Evolutionary conservation across 2,888 invertebrate genomes (phyloP), one percentile per base, ranked within the genome.

Genomic region (Eugnorisma glareosa): DNA sequence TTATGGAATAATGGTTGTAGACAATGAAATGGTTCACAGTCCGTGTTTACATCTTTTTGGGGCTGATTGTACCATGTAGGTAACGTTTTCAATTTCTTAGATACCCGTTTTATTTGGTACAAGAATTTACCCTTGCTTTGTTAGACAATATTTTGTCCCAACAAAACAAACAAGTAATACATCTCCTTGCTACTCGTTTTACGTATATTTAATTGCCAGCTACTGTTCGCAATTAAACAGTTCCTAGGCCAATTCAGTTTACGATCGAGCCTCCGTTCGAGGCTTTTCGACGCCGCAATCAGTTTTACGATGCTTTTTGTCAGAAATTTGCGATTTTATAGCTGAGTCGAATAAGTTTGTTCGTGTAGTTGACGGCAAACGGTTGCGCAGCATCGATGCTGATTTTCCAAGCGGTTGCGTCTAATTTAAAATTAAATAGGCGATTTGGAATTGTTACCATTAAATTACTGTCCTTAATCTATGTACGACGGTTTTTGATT

Each of bases 191-290:
- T 21, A 64, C 85, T 89, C 85, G 87, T 87, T 92, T 92, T 91
- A 93, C 90, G 92, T 91, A 90, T 91, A 92, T 93, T 93, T 93
- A 93, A 93, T 93, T 91, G 90, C 91, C 89, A 89, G 90, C 90
- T 89, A 89, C 89, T 91, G 90, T 90, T 90, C 89, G 91, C 93
- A 94, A 95, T 95, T 94, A 94, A 94, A 93, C 94, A 93, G 92
- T 93, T 93, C 91, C 93, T 93, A 92, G 92, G 92, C 93, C 93
- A 93, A 94, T 94, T 93, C 90, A 91, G 91, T 95, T 95, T 95
- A 96, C 95, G 95, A 94, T 90, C 89, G 88, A 90, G 92, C 91
- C 90, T 91, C 89, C 89, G 89, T 89, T 91, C 86, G 87, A 91
- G 91, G 93, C 92, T 93, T 93, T 93, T 93, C 92, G 90, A 92